phyloP scores from a whole-genome alignment of 2,797 vertebrate genomes.

The Benthosema pterotum region DNA sequence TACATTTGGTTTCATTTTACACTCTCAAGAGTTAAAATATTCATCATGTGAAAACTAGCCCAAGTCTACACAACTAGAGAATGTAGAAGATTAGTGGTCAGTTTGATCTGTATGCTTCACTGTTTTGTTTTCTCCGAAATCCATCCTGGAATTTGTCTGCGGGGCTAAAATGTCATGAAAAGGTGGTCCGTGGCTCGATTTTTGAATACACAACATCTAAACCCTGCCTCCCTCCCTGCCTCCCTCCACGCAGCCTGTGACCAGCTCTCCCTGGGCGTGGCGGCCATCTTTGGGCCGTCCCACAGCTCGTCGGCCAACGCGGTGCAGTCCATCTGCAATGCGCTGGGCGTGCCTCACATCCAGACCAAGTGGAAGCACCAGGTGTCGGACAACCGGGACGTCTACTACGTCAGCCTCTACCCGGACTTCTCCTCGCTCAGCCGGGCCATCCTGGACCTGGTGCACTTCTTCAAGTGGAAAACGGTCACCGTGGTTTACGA shows the following conservation, averaged over 20 bases:
- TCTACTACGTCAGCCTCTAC: slow-evolving; percentile 97
- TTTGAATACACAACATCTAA: background rate
- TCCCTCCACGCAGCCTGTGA: slow-evolving; percentile 87
- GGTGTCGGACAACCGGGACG: slow-evolving; percentile 97
- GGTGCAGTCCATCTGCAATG: slow-evolving; percentile 98
- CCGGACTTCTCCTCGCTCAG: slow-evolving; percentile 98
- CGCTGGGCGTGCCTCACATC: slow-evolving; percentile 95
- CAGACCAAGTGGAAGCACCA: slow-evolving; percentile 99
- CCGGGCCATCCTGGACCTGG: slow-evolving; percentile 95
- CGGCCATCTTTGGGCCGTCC: slow-evolving; percentile 98
- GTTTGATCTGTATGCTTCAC: no score
- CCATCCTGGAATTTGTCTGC: no score
- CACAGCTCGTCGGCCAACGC: slow-evolving; percentile 98
- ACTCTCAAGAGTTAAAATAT: no score
- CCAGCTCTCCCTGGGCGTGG: slow-evolving; percentile 96
- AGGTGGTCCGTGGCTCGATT: no score
- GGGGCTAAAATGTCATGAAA: no score
- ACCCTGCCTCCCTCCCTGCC: slow-evolving; percentile 48
- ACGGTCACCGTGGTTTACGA: slow-evolving; percentile 98
- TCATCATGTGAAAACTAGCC: no score
- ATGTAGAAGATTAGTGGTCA: no score
- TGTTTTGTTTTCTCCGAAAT: no score
- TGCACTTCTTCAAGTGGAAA: slow-evolving; percentile 99
- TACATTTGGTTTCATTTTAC: no score
- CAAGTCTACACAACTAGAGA: no score